A percentile compares a stretch with the other conserved stretches of the same genome.
phyloP scores from a whole-genome alignment of 2,113 vertebrate species.

The Anarhynchus alexandrinus region DNA sequence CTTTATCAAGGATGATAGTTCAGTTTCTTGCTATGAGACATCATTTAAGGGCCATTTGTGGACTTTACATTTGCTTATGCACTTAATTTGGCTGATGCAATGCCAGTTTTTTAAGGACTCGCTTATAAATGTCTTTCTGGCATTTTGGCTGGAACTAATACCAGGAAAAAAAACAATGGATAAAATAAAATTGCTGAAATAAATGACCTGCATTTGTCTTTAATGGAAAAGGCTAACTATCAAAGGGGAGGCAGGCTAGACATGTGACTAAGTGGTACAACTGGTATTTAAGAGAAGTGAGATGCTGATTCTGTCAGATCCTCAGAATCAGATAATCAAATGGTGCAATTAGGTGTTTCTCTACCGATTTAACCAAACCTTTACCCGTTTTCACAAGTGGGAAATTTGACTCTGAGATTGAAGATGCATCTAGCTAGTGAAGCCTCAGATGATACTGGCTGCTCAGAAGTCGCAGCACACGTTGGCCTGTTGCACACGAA shows the following conservation, averaged over 20 bases:
- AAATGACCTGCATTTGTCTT: background rate
- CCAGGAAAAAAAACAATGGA: background rate
- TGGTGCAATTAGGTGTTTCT: background rate
- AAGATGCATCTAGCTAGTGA: background rate
- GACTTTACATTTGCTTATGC: background rate
- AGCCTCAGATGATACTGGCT: background rate
- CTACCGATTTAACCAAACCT: background rate
- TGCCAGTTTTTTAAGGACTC: background rate
- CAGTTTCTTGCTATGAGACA: background rate
- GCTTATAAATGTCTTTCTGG: background rate
- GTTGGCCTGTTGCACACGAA: background rate
- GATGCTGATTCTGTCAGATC: background rate
- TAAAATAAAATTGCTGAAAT: background rate
- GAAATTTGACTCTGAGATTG: background rate
- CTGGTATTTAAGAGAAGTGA: background rate
- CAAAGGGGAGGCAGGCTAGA: background rate
- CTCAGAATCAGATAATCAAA: background rate
- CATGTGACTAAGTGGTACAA: background rate
- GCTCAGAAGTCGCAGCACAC: background rate
- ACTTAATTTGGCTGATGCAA: background rate
- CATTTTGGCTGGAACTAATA: background rate
- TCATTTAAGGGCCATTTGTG: background rate
- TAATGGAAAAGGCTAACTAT: background rate
- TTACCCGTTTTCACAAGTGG: background rate
- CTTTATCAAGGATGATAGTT: background rate